A percentile compares a stretch with the other conserved stretches of the same genome.
Conservation (phyloP, 2,888 invertebrate genomes). For the Archaeoteleia sp. region DNA sequence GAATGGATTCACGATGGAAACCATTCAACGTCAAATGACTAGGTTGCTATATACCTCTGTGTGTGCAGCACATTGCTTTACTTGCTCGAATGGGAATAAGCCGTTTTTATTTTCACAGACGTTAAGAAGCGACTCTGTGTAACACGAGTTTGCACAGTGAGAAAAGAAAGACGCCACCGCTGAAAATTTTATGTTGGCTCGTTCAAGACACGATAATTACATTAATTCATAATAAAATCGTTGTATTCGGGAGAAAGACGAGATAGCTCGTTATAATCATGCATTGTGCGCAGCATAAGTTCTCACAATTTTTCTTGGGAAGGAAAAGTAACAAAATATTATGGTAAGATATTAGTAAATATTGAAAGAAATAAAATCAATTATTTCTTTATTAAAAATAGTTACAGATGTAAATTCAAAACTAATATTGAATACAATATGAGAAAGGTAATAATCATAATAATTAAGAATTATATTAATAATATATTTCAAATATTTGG, state of each 20-base stretch:
- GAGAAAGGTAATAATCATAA: too few species aligned
- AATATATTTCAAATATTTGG: too few species aligned
- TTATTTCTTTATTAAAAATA: too few species aligned
- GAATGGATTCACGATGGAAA: slow-evolving; percentile 8
- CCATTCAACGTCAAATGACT: slow-evolving; percentile 12
- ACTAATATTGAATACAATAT: too few species aligned
- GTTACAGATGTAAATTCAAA: too few species aligned
- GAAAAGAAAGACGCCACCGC: slow-evolving; percentile 1
- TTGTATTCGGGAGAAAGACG: neutral
- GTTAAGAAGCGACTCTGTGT: neutral
- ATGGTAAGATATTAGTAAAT: too few species aligned
- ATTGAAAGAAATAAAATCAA: too few species aligned
- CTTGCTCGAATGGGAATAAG: neutral
- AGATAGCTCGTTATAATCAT: neutral
- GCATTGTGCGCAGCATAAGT: neutral
- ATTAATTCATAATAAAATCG: slow-evolving; percentile 6
- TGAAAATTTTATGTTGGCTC: neutral
- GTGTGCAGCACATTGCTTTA: too few species aligned
- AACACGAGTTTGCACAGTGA: neutral
- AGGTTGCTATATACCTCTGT: neutral
- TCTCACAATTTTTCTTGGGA: slow-evolving; percentile 5
- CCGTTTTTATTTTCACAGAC: too few species aligned
- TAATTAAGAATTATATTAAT: too few species aligned
- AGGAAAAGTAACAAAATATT: too few species aligned
- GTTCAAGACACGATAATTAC: slow-evolving; percentile 9